Evolutionary conservation across 2,797 vertebrate species (phyloP).

Genomic region (Anas flavirostris): DNA sequence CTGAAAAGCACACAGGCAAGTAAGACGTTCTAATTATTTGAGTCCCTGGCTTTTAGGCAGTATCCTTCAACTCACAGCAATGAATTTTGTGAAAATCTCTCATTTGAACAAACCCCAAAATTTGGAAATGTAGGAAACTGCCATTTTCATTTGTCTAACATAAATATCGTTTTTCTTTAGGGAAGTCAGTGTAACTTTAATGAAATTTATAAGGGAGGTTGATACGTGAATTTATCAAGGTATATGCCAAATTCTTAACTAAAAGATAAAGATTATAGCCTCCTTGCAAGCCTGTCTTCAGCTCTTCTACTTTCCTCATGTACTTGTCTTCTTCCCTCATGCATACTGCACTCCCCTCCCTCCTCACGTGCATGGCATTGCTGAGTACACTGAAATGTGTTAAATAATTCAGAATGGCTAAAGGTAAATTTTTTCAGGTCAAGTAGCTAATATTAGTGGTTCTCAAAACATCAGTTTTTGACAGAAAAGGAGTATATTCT

Average conservation of each 20-base stretch:
- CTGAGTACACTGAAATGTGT: rapidly evolving
- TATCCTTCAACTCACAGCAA: not conserved
- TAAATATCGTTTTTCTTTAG: not conserved
- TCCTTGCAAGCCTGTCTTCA: not conserved
- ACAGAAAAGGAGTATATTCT: not conserved
- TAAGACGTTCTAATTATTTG: not conserved
- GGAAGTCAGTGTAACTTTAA: not conserved
- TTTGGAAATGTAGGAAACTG: not conserved
- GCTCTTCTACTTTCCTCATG: not conserved
- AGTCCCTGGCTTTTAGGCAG: not conserved
- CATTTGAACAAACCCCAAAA: not conserved
- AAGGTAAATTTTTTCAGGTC: not conserved
- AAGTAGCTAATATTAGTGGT: not conserved
- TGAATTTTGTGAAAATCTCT: not conserved
- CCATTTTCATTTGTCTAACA: not conserved
- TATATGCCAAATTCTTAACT: not conserved
- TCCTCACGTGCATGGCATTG: not conserved
- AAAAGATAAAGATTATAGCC: not conserved
- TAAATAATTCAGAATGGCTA: not conserved
- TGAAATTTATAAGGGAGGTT: not conserved
- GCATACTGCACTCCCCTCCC: not conserved
- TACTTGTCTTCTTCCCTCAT: not conserved
- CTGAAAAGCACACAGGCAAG: not conserved
- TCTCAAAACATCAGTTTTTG: not conserved
- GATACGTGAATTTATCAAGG: not conserved